These are phyloP conservation scores for Mamestra configurata DNA, from an alignment of 1,140 invertebrate species.

Conservation along the genomic window DNA sequence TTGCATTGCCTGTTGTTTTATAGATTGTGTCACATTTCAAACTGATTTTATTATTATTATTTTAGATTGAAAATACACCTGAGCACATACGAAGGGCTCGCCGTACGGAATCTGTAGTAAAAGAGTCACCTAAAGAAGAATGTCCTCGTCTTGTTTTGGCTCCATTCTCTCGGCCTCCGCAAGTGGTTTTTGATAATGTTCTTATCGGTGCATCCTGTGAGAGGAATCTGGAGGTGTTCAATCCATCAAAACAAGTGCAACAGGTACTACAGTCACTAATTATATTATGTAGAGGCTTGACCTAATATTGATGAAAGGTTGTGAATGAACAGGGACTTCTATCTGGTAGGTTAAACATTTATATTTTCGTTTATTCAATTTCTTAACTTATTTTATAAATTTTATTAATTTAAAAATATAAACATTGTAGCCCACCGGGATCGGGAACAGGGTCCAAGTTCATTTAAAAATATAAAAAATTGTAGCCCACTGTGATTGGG, in stretches of 20 bases:
- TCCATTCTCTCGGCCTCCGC: slow-evolving; percentile 89
- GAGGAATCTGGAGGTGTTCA: slow-evolving; percentile 88
- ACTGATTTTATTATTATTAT: slow-evolving; percentile 36
- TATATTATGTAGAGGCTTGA: neutral
- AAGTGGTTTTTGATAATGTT: slow-evolving; percentile 90
- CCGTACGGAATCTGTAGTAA: slow-evolving; percentile 58
- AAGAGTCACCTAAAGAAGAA: slow-evolving; percentile 75
- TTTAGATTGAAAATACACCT: slow-evolving; percentile 85
- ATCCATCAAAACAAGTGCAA: slow-evolving; percentile 88
- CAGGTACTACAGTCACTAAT: slow-evolving; percentile 77
- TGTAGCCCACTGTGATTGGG: too few relatives aligned
- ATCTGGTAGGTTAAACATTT: too few relatives aligned
- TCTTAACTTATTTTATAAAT: too few relatives aligned
- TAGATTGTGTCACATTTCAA: neutral
- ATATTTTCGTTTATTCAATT: neutral
- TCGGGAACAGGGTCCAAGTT: too few relatives aligned
- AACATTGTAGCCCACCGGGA: too few relatives aligned
- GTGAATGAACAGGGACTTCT: too few relatives aligned
- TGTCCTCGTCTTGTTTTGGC: slow-evolving; percentile 87
- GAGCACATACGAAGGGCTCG: slow-evolving; percentile 75
- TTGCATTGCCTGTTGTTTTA: neutral
- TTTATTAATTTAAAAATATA: too few relatives aligned
- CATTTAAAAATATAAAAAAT: too few relatives aligned
- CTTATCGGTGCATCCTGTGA: slow-evolving; percentile 86
- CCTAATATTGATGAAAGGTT: too few relatives aligned